These are phyloP conservation scores for Xiphophorus maculatus DNA, from an alignment of 2,113 vertebrate genomes.

Conservation along the genomic window DNA sequence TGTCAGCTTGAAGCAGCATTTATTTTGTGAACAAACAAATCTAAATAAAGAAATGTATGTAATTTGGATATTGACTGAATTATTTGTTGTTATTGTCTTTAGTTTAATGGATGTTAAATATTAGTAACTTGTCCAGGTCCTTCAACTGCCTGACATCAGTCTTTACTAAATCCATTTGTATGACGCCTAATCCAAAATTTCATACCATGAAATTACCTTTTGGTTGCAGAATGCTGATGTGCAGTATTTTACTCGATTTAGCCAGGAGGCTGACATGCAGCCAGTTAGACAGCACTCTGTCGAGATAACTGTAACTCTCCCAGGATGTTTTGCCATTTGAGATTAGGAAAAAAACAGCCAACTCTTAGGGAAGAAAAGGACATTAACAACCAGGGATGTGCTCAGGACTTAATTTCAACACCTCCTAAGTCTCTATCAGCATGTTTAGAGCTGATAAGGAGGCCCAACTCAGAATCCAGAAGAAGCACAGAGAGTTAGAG, in stretches of 20 bases:
- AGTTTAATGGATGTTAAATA: conserved; percentile 41
- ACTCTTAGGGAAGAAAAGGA: conserved; percentile 23
- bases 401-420: conserved; percentile 30
- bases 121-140: conserved; percentile 25
- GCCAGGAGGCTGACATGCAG: conserved; percentile 57
- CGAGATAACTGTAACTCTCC: conserved; percentile 45
- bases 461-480: conserved; percentile 27
- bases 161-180: conserved; percentile 35
- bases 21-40: no score
- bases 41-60: no score
- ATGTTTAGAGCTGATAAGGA: conserved; percentile 42
- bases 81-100: not conserved
- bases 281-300: conserved; percentile 54
- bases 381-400: conserved; percentile 42
- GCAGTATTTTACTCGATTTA: conserved; percentile 57
- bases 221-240: conserved; percentile 66
- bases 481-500: conserved; percentile 31
- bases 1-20: no score
- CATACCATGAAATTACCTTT: conserved; percentile 59
- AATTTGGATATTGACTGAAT: no score
- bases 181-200: conserved; percentile 62
- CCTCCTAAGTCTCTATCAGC: conserved; percentile 23
- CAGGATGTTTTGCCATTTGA: conserved; percentile 38
- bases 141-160: conserved; percentile 22
- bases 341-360: conserved; percentile 48